Conservation (phyloP, 2,888 invertebrate species). For the Heliothis peltigera region DNA sequence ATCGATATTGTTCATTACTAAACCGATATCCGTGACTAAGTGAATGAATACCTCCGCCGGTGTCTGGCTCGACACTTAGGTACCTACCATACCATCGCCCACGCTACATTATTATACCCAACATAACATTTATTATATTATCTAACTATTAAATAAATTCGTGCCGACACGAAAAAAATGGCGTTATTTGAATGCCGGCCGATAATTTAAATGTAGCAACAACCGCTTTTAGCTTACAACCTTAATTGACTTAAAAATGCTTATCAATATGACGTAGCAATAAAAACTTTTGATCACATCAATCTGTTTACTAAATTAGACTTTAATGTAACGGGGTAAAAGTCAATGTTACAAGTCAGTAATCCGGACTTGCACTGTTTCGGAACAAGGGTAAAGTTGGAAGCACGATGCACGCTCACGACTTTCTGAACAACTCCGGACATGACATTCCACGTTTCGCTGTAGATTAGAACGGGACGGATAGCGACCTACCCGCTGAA, state of each 20-base stretch:
- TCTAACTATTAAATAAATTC: slow-evolving; percentile 87
- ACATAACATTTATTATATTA: slow-evolving; percentile 83
- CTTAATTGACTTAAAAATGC: slow-evolving; percentile 90
- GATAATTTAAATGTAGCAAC: slow-evolving; percentile 90
- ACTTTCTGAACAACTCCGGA: slow-evolving; percentile 90
- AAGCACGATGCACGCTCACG: slow-evolving; percentile 90
- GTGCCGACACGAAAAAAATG: slow-evolving; percentile 89
- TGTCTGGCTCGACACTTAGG: slow-evolving; percentile 60
- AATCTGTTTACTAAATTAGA: slow-evolving; percentile 61
- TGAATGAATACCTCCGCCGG: slow-evolving; percentile 73
- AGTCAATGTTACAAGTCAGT: slow-evolving; percentile 62
- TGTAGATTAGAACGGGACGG: slow-evolving; percentile 90
- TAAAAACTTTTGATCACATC: slow-evolving; percentile 65
- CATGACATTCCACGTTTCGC: slow-evolving; percentile 90
- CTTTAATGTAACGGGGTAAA: slow-evolving; percentile 62
- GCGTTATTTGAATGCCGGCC: slow-evolving; percentile 90
- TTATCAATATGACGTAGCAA: slow-evolving; percentile 83
- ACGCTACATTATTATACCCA: slow-evolving; percentile 80
- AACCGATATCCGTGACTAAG: slow-evolving; percentile 75
- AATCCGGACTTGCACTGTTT: slow-evolving; percentile 75
- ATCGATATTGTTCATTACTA: slow-evolving; percentile 68
- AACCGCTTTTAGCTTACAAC: slow-evolving; percentile 90
- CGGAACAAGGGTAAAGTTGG: slow-evolving; percentile 75
- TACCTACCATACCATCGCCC: slow-evolving; percentile 73
- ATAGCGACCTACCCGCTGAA: slow-evolving; percentile 84